phyloP scores from a whole-genome alignment of 2,113 vertebrate genomes.

The Salvelinus sp. region DNA sequence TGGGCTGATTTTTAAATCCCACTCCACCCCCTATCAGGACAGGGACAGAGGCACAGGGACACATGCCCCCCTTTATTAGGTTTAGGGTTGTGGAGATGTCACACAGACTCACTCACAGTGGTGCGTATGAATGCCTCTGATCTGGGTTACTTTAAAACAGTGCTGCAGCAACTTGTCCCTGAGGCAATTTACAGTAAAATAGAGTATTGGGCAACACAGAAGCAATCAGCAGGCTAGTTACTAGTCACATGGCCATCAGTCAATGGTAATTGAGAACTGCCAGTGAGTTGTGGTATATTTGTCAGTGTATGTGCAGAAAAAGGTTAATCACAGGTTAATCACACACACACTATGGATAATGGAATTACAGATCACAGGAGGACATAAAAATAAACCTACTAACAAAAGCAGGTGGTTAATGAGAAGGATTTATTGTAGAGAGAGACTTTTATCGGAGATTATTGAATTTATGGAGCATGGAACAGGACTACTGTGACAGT shows the following conservation, averaged over 20 bases:
- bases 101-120: background rate
- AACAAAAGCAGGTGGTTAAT: too few species aligned
- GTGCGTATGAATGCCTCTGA: background rate
- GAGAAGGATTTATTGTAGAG: too few species aligned
- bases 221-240: background rate
- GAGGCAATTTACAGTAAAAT: background rate
- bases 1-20: conserved; percentile 56
- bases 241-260: background rate
- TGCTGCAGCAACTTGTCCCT: background rate
- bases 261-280: too few species aligned
- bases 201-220: background rate
- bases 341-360: too few species aligned
- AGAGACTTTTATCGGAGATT: too few species aligned
- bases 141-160: background rate
- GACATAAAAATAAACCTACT: too few species aligned
- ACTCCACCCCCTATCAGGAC: conserved; percentile 21
- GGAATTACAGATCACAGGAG: too few species aligned
- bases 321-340: too few species aligned
- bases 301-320: background rate
- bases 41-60: conserved; percentile 40
- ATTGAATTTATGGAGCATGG: too few species aligned
- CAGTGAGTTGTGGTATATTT: background rate
- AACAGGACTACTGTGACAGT: too few species aligned
- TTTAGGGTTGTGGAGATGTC: conserved; percentile 7
- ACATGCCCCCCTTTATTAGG: conserved; percentile 38